Evolutionary conservation across 2,113 vertebrate species (phyloP), one percentile per base, ranked within the genome.

Genomic region (Arvicanthis niloticus): DNA sequence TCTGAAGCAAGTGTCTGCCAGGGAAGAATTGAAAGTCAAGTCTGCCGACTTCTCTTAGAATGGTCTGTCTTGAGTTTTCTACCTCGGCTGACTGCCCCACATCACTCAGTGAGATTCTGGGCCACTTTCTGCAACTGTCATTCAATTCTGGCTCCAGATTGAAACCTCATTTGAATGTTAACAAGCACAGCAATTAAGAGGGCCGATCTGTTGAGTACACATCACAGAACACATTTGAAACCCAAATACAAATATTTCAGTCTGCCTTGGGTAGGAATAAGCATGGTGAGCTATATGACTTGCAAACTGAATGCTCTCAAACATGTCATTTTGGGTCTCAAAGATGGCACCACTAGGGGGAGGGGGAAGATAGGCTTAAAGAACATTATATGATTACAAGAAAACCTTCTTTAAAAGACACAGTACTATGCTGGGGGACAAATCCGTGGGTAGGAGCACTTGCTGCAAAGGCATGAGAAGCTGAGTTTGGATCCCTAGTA

Each of bases 101-200:
- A 51, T 62, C 81, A 60, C 42, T 87, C 94, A 68, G 12, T 21
- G 29, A 60, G 76, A 82, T 89, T 94, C 91, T 87, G 84, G 90
- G 93, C 90, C 91, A 78, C 80, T 91, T 82, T 96, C 80, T 89
- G 51, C 16, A 91, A 89, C 45, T 78, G 93, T 94, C 89, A 87
- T 75, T 97, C 96, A 97, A 87, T 15, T 21, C 91, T 84, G 42
- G 60, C 62, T 24, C 24, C 56, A 91, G 93, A 95, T n/a, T 24
- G 58, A 93, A 94, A 42, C 48, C 93, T 87, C 88, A 90, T 94
- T 94, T 95, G 76, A 95, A 96, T 97, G 80, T 94, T 95, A 97
- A 97, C 96, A 94, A 97, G 96, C 89, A 73, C n/a, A 22, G 93
- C 88, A 94, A 96, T 96, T 97, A 97, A 93, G 96, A 96, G 82